phyloP scores from a whole-genome alignment of 1,140 invertebrate genomes.

The Araneus ventricosus region DNA sequence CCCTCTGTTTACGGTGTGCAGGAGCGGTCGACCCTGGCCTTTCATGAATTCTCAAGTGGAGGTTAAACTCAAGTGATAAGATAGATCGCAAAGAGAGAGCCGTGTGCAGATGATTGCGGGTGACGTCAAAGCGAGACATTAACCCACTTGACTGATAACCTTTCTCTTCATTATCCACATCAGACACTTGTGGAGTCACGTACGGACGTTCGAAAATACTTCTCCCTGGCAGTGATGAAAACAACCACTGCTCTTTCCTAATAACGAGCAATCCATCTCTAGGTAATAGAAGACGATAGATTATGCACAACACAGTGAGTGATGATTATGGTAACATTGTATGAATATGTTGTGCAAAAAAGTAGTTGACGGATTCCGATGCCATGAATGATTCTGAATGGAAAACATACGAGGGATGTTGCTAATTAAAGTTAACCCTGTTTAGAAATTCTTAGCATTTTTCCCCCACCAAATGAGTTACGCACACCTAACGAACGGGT shows the following conservation, averaged over 20 bases:
- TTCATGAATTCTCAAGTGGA: conserved; percentile 54
- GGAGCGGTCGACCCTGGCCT: conserved; percentile 12
- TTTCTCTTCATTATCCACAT: not conserved
- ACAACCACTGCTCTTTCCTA: not conserved
- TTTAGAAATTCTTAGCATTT: too few relatives aligned
- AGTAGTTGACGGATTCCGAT: too few relatives aligned
- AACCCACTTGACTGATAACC: conserved; percentile 55
- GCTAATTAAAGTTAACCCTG: too few relatives aligned
- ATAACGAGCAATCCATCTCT: not conserved
- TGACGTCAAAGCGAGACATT: conserved; percentile 61
- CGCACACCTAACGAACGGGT: too few relatives aligned
- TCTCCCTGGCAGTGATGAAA: not conserved
- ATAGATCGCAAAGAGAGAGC: not conserved
- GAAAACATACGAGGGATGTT: too few relatives aligned
- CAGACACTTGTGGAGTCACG: conserved; percentile 29
- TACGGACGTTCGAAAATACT: not conserved
- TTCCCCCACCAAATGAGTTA: too few relatives aligned
- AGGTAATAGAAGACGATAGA: not conserved
- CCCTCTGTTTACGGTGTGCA: not conserved
- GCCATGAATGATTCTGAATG: too few relatives aligned
- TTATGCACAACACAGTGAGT: too few relatives aligned
- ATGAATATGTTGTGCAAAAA: too few relatives aligned
- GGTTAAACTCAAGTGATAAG: conserved; percentile 64
- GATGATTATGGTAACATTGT: too few relatives aligned
- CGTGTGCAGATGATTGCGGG: conserved; percentile 25